phyloP scores from a whole-genome alignment of 2,797 vertebrate species.

The Synanceia verrucosa region DNA sequence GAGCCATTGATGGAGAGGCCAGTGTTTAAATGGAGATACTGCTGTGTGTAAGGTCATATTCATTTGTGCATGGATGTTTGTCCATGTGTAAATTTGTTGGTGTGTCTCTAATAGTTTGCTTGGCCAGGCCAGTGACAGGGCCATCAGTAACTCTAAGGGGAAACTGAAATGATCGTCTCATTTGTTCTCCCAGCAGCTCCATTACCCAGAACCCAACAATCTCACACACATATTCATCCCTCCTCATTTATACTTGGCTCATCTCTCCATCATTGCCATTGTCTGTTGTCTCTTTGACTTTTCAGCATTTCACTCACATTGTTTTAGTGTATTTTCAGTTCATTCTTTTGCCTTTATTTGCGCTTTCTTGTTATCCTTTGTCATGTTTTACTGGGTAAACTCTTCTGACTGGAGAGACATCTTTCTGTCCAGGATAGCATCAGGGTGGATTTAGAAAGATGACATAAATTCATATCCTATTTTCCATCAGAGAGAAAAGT shows the following conservation, averaged over 20 bases:
- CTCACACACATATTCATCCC: neutral
- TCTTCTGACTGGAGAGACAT: conserved; percentile 16
- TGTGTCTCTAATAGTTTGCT: conserved; percentile 41
- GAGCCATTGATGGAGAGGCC: neutral
- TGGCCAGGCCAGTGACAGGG: conserved; percentile 38
- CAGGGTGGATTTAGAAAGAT: conserved; percentile 38
- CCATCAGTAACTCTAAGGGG: conserved; percentile 58
- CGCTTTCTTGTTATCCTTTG: neutral
- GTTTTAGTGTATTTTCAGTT: conserved; percentile 14
- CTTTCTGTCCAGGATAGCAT: conserved; percentile 27
- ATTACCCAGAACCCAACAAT: conserved; percentile 50
- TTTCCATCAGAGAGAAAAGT: conserved; percentile 31
- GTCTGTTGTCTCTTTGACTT: conserved; percentile 19
- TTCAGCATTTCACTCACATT: conserved; percentile 8
- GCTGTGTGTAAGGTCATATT: neutral
- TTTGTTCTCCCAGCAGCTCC: conserved; percentile 52
- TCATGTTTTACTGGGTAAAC: conserved; percentile 14
- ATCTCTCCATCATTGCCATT: conserved; percentile 32
- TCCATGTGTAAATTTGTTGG: neutral
- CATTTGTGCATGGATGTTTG: neutral
- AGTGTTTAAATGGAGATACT: neutral
- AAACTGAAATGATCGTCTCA: conserved; percentile 66
- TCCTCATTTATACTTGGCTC: conserved; percentile 6
- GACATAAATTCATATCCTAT: conserved; percentile 25
- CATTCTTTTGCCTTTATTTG: neutral